Evolutionary conservation across 2,888 invertebrate species (phyloP).

Genomic region (Drosophila longiperda): DNA sequence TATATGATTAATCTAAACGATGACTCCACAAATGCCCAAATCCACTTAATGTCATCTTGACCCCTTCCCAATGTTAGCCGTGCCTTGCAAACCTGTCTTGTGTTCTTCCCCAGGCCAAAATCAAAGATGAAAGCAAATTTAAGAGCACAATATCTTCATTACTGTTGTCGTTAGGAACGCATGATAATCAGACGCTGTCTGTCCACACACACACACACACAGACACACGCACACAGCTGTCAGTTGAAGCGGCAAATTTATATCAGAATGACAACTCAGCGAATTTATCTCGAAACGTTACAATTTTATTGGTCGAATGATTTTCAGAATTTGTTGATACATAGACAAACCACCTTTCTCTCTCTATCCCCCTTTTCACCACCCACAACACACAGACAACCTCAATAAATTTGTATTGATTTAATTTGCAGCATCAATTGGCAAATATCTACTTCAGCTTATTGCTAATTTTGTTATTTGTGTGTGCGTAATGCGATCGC

Average conservation of each 20-base stretch:
- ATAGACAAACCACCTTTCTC: constrained; percentile 23
- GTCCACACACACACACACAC: constrained; percentile 3
- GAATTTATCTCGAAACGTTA: constrained; percentile 36
- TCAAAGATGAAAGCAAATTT: constrained; percentile 51
- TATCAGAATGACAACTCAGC: constrained; percentile 59
- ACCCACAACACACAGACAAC: too few relatives aligned
- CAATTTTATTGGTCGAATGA: constrained; percentile 59
- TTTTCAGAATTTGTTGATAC: constrained; percentile 43
- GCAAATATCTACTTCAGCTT: not conserved
- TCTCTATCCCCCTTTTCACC: too few relatives aligned
- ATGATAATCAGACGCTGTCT: constrained; percentile 49
- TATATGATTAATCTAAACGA: constrained; percentile 8
- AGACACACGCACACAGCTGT: not conserved
- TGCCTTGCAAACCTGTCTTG: constrained; percentile 1
- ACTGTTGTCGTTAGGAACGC: constrained; percentile 44
- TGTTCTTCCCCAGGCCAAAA: constrained; percentile 4
- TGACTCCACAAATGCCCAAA: constrained; percentile 12
- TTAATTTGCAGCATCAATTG: constrained; percentile 49
- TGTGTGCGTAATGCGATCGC: constrained; percentile 34
- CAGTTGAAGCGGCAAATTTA: constrained; percentile 51
- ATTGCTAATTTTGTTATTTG: not conserved
- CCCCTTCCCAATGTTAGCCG: not conserved
- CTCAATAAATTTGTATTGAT: constrained; percentile 30
- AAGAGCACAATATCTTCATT: constrained; percentile 44
- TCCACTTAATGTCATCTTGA: constrained; percentile 32